Conservation (phyloP, 2,888 invertebrate species). For the Drosophila siamana region DNA sequence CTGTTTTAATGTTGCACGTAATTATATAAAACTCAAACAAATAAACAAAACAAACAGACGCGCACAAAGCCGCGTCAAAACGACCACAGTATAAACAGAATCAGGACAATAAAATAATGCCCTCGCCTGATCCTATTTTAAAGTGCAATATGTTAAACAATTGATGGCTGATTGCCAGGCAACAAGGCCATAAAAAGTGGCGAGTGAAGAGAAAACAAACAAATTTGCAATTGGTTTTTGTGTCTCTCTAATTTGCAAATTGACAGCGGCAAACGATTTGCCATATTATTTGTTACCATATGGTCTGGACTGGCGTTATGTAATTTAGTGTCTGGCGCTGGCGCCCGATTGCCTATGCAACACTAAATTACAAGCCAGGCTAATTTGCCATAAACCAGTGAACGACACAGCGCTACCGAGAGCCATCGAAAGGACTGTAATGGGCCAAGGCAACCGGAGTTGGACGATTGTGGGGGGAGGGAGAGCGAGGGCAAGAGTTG, state of each 20-base stretch:
- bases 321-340: conserved; percentile 51
- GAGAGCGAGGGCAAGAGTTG: no score
- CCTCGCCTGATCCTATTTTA: conserved; percentile 12
- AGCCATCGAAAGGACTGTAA: background rate
- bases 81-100: conserved; percentile 26
- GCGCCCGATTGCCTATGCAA: conserved; percentile 57
- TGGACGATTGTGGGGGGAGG: no score
- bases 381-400: conserved; percentile 65
- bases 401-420: conserved; percentile 24
- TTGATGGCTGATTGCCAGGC: conserved; percentile 68
- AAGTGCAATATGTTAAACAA: conserved; percentile 63
- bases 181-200: conserved; percentile 33
- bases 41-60: background rate
- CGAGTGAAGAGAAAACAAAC: conserved; percentile 23
- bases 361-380: conserved; percentile 66
- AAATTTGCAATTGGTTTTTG: conserved; percentile 45
- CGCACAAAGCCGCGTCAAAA: conserved; percentile 18
- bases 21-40: conserved; percentile 16
- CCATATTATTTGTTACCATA: conserved; percentile 54
- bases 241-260: conserved; percentile 62
- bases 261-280: conserved; percentile 60
- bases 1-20: conserved; percentile 15
- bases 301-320: conserved; percentile 50
- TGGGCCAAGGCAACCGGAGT: background rate
- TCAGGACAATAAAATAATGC: conserved; percentile 38